Percentiles rank a stretch among this genome's conserved stretches.
phyloP scores from a whole-genome alignment of 2,888 invertebrate genomes.

The Blera fallax region DNA sequence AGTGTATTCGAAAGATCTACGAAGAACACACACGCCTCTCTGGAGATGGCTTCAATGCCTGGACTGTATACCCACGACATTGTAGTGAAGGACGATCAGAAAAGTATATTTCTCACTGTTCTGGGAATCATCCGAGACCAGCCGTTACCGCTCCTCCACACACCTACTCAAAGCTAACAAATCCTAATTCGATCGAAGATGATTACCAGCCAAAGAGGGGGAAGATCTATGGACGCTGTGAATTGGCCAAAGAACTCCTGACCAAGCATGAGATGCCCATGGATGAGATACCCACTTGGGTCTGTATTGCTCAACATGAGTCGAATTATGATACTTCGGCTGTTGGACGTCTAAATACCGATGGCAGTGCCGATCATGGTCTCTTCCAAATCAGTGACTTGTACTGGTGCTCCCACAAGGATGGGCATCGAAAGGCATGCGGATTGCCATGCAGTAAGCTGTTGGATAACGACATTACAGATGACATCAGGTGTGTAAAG shows the following conservation, averaged over 20 bases:
- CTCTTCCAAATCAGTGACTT: constrained; percentile 88
- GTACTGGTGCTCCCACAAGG: constrained; percentile 86
- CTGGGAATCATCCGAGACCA: constrained; percentile 31
- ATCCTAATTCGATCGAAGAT: constrained; percentile 39
- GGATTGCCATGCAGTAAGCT: constrained; percentile 85
- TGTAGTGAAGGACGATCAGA: constrained; percentile 78
- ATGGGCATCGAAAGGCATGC: constrained; percentile 84
- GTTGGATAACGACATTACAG: constrained; percentile 86
- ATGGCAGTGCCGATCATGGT: constrained; percentile 86
- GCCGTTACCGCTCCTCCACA: constrained; percentile 8
- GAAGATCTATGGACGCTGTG: constrained; percentile 87
- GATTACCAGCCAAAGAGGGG: constrained; percentile 67
- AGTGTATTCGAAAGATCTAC: constrained; percentile 85
- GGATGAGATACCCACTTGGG: constrained; percentile 85
- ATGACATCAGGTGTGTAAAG: constrained; percentile 87
- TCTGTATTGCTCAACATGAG: constrained; percentile 89
- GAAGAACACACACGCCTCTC: constrained; percentile 86
- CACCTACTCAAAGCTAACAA: background rate
- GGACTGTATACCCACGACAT: constrained; percentile 78
- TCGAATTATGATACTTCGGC: constrained; percentile 87
- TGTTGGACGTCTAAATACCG: constrained; percentile 81
- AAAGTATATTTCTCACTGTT: constrained; percentile 78
- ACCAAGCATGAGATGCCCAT: constrained; percentile 83
- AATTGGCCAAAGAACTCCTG: constrained; percentile 86
- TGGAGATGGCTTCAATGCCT: constrained; percentile 86